Percentiles rank a stretch among this genome's conserved stretches.
phyloP scores from a whole-genome alignment of 1,140 invertebrate species.

The Drosophila willistoni region DNA sequence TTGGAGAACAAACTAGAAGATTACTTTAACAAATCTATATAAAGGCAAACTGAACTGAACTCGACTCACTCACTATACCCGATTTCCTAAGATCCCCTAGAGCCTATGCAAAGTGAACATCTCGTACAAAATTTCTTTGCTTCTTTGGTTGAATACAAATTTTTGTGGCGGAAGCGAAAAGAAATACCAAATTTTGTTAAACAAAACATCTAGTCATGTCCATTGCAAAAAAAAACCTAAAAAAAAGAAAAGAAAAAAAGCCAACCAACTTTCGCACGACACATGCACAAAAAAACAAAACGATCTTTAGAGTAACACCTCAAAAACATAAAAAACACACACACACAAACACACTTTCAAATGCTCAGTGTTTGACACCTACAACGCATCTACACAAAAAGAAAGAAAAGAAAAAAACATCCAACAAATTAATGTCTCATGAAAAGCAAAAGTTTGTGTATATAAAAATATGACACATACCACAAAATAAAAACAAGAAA shows the following conservation, averaged over 20 bases:
- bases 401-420: conserved; percentile 34
- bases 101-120: not conserved
- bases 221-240: conserved; percentile 1
- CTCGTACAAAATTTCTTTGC: not conserved
- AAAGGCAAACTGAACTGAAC: too few species aligned
- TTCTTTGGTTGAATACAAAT: not conserved
- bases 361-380: conserved; percentile 51
- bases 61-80: not conserved
- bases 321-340: conserved; percentile 27
- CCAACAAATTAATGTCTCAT: conserved; percentile 60
- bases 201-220: conserved; percentile 12
- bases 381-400: conserved; percentile 42
- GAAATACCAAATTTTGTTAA: not conserved
- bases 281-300: conserved; percentile 41
- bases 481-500: conserved; percentile 15
- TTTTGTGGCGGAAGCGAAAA: not conserved
- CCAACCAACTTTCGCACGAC: conserved; percentile 60
- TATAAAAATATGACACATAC: conserved; percentile 64
- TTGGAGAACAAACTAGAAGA: too few species aligned
- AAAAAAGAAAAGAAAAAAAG: conserved; percentile 20
- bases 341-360: conserved; percentile 54
- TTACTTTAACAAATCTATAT: too few species aligned
- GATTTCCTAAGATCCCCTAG: too few species aligned
- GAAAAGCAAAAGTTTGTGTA: conserved; percentile 69
- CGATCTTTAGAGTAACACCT: conserved; percentile 45